A percentile compares a stretch with the other conserved stretches of the same genome.
Evolutionary conservation across 2,888 invertebrate species (phyloP).

Genomic region (Phrixothrix hirtus): DNA sequence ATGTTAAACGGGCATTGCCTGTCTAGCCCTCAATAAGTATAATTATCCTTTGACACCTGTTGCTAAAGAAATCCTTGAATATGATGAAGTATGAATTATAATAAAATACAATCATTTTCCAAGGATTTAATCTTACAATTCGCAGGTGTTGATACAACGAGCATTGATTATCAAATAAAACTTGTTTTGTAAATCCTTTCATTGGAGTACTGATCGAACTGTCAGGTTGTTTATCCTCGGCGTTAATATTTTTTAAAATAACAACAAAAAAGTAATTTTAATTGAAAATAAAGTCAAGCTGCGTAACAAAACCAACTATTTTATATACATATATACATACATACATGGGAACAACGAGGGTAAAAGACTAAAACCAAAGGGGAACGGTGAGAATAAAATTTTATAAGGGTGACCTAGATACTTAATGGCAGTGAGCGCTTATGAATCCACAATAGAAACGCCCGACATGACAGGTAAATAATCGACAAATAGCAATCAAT

Average conservation of each 20-base stretch:
- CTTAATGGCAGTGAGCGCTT: slow-evolving; percentile 12
- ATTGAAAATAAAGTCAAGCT: too few species aligned
- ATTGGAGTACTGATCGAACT: too few species aligned
- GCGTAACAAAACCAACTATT: too few species aligned
- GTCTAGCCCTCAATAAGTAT: not conserved
- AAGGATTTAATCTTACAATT: not conserved
- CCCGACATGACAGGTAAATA: slow-evolving; percentile 25
- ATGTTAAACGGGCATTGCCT: not conserved
- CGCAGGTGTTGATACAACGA: slow-evolving; percentile 5
- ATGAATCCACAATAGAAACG: slow-evolving; percentile 14
- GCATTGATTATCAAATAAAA: not conserved
- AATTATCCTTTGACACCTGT: slow-evolving; percentile 8
- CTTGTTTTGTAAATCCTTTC: too few species aligned
- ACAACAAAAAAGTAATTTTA: slow-evolving; percentile 4
- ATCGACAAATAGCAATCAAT: slow-evolving; percentile 27
- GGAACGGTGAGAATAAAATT: slow-evolving; percentile 22
- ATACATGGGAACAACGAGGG: slow-evolving; percentile 11
- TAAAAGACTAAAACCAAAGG: slow-evolving; percentile 5
- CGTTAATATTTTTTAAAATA: too few species aligned
- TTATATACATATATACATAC: too few species aligned
- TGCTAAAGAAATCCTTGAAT: slow-evolving; percentile 8
- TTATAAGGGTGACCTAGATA: slow-evolving; percentile 22
- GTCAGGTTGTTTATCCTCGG: slow-evolving; percentile 7
- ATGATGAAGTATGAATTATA: not conserved
- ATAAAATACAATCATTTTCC: not conserved